These are phyloP conservation scores for Drosophila putrida DNA, from an alignment of 2,888 invertebrate species.

Conservation along the genomic window DNA sequence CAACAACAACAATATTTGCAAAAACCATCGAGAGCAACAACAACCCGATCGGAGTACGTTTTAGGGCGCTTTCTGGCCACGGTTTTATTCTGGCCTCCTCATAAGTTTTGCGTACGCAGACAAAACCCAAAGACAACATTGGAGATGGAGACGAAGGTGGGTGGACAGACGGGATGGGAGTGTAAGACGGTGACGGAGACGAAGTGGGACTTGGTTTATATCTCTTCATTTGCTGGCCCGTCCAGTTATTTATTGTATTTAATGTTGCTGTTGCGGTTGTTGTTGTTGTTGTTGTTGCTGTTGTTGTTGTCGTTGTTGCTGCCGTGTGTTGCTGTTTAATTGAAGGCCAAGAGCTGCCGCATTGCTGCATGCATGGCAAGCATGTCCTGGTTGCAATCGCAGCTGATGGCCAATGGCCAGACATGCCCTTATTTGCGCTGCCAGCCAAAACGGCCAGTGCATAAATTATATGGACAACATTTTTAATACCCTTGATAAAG, in stretches of 20 bases:
- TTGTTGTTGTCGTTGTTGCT: constrained; percentile 46
- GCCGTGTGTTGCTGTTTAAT: constrained; percentile 69
- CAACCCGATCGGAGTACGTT: constrained; percentile 66
- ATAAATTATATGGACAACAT: constrained; percentile 66
- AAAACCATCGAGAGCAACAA: constrained; percentile 29
- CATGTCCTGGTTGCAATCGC: constrained; percentile 78
- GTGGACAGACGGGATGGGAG: neutral
- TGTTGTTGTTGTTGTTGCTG: constrained; percentile 38
- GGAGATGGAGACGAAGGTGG: neutral
- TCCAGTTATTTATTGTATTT: constrained; percentile 80
- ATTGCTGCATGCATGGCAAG: constrained; percentile 79
- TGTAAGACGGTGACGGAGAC: constrained; percentile 26
- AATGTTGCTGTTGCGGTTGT: constrained; percentile 51
- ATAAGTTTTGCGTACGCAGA: constrained; percentile 73
- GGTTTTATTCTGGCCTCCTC: constrained; percentile 71
- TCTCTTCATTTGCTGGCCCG: constrained; percentile 75
- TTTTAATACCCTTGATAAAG: constrained; percentile 55
- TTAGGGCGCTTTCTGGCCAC: constrained; percentile 80
- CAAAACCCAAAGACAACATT: constrained; percentile 18
- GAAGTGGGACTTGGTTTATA: constrained; percentile 72
- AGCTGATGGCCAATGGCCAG: constrained; percentile 72
- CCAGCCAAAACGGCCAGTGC: constrained; percentile 76
- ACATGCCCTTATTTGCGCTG: constrained; percentile 78
- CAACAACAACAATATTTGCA: constrained; percentile 23
- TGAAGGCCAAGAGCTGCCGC: constrained; percentile 77